A percentile compares a stretch with the other conserved stretches of the same genome.
phyloP scores from a whole-genome alignment of 2,113 vertebrate genomes.

The Lycaon pictus region DNA sequence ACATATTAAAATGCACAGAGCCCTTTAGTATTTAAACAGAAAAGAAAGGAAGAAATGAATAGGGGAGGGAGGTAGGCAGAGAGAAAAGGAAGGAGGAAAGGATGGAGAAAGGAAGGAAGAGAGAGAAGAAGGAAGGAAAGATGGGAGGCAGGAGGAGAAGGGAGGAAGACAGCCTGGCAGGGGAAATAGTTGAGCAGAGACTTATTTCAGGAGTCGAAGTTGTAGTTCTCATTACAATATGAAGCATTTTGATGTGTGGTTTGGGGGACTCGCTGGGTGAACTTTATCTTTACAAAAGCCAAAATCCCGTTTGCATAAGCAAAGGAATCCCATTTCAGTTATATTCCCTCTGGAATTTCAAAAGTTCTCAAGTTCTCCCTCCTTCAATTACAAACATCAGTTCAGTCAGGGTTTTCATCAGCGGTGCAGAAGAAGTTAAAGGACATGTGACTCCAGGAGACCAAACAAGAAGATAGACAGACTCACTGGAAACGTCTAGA shows the following conservation, averaged over 20 bases:
- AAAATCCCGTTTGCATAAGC: conserved; percentile 81
- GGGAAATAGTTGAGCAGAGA: neutral
- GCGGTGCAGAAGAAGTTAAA: conserved; percentile 81
- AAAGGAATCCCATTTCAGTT: conserved; percentile 73
- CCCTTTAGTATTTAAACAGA: neutral
- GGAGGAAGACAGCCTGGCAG: neutral
- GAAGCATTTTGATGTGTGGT: conserved; percentile 76
- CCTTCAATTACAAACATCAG: conserved; percentile 79
- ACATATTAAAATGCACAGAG: neutral
- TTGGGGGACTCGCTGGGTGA: conserved; percentile 56
- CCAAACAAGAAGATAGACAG: conserved; percentile 90
- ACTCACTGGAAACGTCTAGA: conserved; percentile 87
- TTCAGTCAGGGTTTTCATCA: conserved; percentile 74
- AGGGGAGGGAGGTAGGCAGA: neutral
- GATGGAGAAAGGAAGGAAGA: neutral
- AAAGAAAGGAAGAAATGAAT: neutral
- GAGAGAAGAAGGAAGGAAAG: neutral
- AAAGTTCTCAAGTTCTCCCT: conserved; percentile 84
- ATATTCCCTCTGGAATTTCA: conserved; percentile 78
- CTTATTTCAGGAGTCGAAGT: conserved; percentile 65
- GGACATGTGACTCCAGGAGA: conserved; percentile 82
- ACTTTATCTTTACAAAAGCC: conserved; percentile 80
- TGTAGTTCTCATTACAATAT: conserved; percentile 57
- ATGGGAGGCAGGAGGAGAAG: neutral
- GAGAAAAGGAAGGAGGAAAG: no score